Evolutionary conservation across 2,888 invertebrate species (phyloP).

Genomic region (Brenthis ino): DNA sequence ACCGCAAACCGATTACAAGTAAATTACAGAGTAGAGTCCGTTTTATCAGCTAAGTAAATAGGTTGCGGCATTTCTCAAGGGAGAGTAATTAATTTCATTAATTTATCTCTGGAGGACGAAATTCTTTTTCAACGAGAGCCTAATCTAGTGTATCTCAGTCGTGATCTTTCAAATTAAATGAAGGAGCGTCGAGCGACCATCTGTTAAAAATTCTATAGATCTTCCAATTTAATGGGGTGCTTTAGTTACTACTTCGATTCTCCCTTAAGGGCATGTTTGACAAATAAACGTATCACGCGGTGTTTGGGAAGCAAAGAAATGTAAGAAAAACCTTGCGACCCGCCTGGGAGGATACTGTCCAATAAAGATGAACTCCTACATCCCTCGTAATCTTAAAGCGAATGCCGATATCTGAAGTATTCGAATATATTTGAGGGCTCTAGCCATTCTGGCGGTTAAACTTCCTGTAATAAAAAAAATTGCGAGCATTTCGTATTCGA

Average conservation of each 20-base stretch:
- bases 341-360: slow-evolving; percentile 58
- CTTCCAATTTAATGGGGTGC: slow-evolving; percentile 25
- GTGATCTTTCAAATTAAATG: slow-evolving; percentile 55
- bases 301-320: slow-evolving; percentile 70
- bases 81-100: slow-evolving; percentile 47
- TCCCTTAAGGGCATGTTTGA: slow-evolving; percentile 64
- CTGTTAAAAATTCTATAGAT: slow-evolving; percentile 36
- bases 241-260: slow-evolving; percentile 31
- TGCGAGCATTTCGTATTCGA: slow-evolving; percentile 77
- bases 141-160: slow-evolving; percentile 45
- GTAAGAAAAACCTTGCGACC: slow-evolving; percentile 57
- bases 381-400: slow-evolving; percentile 39
- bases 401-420: slow-evolving; percentile 32
- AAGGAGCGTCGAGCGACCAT: slow-evolving; percentile 47
- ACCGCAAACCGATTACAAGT: slow-evolving; percentile 34
- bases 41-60: slow-evolving; percentile 41
- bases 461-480: slow-evolving; percentile 78
- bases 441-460: slow-evolving; percentile 53
- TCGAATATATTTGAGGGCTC: slow-evolving; percentile 50
- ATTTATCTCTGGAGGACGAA: slow-evolving; percentile 45
- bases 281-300: slow-evolving; percentile 74
- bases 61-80: slow-evolving; percentile 40
- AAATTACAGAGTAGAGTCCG: slow-evolving; percentile 26
- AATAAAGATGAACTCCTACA: slow-evolving; percentile 46
- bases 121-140: slow-evolving; percentile 44